Evolutionary conservation across 2,797 vertebrate genomes (phyloP).

Genomic region (Anabas testudineus): DNA sequence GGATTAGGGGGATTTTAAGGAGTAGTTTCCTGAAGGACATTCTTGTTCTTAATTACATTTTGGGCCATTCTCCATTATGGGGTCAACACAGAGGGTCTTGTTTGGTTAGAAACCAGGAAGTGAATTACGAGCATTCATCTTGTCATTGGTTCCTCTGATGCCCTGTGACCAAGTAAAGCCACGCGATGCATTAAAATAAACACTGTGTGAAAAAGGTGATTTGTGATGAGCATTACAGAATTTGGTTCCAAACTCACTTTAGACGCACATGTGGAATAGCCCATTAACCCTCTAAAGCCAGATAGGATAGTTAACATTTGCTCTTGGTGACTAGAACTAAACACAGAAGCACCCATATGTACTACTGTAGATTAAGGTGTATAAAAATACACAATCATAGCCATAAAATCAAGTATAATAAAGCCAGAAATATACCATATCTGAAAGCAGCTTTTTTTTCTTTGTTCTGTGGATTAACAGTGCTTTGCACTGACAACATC

Average conservation of each 20-base stretch:
- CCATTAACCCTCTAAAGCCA: neutral
- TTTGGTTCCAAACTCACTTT: neutral
- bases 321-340: neutral
- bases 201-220: constrained; percentile 5
- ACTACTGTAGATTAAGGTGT: neutral
- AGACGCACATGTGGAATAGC: neutral
- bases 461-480: constrained; percentile 16
- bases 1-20: constrained; percentile 51
- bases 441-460: neutral
- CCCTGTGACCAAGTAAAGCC: constrained; percentile 39
- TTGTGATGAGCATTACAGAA: constrained; percentile 11
- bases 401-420: neutral
- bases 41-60: constrained; percentile 68
- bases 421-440: neutral
- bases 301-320: neutral
- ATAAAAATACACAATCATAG: neutral
- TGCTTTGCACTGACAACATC: neutral
- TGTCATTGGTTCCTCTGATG: constrained; percentile 43
- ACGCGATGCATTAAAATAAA: neutral
- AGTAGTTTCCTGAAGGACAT: constrained; percentile 72
- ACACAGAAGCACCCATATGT: neutral
- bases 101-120: constrained; percentile 56
- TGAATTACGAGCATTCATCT: constrained; percentile 49
- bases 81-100: constrained; percentile 45
- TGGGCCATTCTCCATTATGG: constrained; percentile 45